Percentiles rank a stretch among this genome's conserved stretches.
Conservation (phyloP, 1,140 invertebrate species). For the Ceratosolen fusciceps region DNA sequence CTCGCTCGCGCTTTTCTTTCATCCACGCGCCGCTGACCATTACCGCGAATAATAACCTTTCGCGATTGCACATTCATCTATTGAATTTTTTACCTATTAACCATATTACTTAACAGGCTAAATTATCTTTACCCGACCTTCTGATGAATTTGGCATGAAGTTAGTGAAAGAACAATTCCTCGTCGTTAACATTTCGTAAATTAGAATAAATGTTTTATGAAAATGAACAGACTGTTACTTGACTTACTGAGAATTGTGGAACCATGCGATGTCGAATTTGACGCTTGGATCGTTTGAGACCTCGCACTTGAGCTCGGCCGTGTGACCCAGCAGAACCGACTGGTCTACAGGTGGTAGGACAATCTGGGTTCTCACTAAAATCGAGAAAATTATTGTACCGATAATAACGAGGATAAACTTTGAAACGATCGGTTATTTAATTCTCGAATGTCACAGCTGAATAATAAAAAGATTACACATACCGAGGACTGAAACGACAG, state of each 20-base stretch:
- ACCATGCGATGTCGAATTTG: slow-evolving; percentile 93
- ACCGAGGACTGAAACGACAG: slow-evolving; percentile 87
- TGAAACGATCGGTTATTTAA: too few relatives aligned
- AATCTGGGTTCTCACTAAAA: slow-evolving; percentile 90
- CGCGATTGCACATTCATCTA: too few relatives aligned
- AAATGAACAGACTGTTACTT: too few relatives aligned
- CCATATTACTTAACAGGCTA: too few relatives aligned
- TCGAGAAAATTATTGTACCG: slow-evolving; percentile 28
- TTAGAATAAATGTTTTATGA: slow-evolving; percentile 11
- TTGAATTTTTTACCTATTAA: too few relatives aligned
- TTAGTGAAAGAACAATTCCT: neutral
- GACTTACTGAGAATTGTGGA: slow-evolving; percentile 86
- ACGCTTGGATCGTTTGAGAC: slow-evolving; percentile 93
- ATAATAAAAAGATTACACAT: slow-evolving; percentile 58
- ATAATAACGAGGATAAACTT: too few relatives aligned
- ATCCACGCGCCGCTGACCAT: too few relatives aligned
- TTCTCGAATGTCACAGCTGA: neutral
- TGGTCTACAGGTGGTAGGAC: slow-evolving; percentile 92
- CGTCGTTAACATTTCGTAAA: neutral
- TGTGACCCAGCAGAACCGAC: slow-evolving; percentile 89
- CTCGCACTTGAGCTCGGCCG: slow-evolving; percentile 92
- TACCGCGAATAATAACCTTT: too few relatives aligned
- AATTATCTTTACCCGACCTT: too few relatives aligned
- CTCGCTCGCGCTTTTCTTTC: too few relatives aligned
- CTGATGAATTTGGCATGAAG: too few relatives aligned